A percentile compares a stretch with the other conserved stretches of the same genome.
Conservation (phyloP, 2,888 invertebrate species). For the Gastracanthus pulcherrimus region DNA sequence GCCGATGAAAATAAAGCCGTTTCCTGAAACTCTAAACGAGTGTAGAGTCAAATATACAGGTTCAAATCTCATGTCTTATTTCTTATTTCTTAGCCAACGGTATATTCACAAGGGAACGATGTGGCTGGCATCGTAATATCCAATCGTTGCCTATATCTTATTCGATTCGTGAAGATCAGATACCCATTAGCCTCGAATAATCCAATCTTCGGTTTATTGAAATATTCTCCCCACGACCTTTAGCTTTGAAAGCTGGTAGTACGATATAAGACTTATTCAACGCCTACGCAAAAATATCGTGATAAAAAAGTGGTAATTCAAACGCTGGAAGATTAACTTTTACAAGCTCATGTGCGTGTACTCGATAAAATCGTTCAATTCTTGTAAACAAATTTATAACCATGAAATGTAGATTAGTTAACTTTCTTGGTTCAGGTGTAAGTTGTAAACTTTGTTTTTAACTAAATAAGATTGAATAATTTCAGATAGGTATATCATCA, state of each 20-base stretch:
- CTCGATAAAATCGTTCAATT: too few relatives aligned
- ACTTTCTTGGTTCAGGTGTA: too few relatives aligned
- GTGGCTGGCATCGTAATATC: conserved; percentile 5
- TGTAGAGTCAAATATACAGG: background rate
- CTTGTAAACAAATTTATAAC: too few relatives aligned
- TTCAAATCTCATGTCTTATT: too few relatives aligned
- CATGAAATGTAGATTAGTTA: too few relatives aligned
- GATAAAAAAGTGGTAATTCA: too few relatives aligned
- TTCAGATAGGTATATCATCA: too few relatives aligned
- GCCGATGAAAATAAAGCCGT: background rate
- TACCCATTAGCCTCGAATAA: background rate
- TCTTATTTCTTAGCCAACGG: background rate
- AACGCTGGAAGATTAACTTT: too few relatives aligned
- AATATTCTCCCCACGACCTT: conserved; percentile 1
- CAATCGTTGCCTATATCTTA: background rate
- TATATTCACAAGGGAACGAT: background rate
- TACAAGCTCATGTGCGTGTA: too few relatives aligned
- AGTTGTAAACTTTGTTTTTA: too few relatives aligned
- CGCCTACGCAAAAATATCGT: background rate
- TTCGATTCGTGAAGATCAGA: conserved; percentile 21
- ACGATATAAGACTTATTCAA: background rate
- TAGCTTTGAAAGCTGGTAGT: background rate
- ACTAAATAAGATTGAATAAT: too few relatives aligned
- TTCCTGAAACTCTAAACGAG: background rate
- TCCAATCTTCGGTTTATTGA: too few relatives aligned